Conservation (phyloP, 2,888 invertebrate species). For the Podotricha telesiphe region DNA sequence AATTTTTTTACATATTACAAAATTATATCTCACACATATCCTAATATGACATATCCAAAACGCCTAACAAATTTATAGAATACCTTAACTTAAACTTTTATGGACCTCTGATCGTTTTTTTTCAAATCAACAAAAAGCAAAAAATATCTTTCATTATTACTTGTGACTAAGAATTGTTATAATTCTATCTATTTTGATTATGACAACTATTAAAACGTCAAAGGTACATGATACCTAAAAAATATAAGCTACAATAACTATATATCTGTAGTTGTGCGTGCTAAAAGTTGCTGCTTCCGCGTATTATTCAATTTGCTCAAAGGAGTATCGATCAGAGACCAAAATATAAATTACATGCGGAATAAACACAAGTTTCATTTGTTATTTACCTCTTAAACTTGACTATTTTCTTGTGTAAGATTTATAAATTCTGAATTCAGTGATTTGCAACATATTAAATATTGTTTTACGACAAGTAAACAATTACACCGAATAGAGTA, state of each 20-base stretch:
- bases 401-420: neutral
- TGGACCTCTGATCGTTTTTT: neutral
- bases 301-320: slow-evolving; percentile 3
- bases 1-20: neutral
- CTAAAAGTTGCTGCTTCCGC: neutral
- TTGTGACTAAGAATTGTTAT: no score
- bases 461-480: neutral
- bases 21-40: slow-evolving; percentile 11
- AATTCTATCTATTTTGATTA: no score
- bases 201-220: neutral
- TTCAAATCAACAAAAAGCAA: neutral
- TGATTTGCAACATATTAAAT: slow-evolving; percentile 4
- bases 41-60: slow-evolving; percentile 4
- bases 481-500: no score
- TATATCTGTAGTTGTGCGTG: neutral
- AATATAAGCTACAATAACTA: neutral
- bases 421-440: neutral
- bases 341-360: neutral
- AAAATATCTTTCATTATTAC: no score
- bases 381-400: neutral
- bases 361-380: neutral
- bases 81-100: neutral
- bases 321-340: neutral
- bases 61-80: neutral
- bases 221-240: neutral